These are phyloP conservation scores for Centrocercus urophasianus DNA, from an alignment of 2,113 vertebrate genomes.

Conservation along the genomic window DNA sequence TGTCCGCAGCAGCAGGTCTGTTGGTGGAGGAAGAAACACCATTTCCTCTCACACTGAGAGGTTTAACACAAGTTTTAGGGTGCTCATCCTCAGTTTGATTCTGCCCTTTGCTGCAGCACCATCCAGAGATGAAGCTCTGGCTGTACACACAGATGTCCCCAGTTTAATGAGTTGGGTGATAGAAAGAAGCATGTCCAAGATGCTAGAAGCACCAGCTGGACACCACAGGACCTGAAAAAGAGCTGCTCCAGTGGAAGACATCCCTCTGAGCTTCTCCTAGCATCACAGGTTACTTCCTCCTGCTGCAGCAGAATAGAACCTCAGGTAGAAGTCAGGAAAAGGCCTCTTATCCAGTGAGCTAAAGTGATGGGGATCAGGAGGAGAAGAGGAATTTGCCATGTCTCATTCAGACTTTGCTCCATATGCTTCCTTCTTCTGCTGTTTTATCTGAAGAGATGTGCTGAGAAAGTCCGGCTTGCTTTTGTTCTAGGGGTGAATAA, in stretches of 20 bases:
- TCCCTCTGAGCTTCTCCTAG: background rate
- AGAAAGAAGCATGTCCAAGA: background rate
- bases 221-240: accelerated
- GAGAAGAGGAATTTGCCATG: background rate
- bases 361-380: background rate
- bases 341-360: background rate
- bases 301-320: background rate
- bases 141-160: background rate
- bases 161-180: background rate
- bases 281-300: accelerated
- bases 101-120: background rate
- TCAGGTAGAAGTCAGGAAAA: background rate
- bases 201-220: background rate
- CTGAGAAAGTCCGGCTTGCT: background rate
- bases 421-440: background rate
- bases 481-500: slow-evolving; percentile 63
- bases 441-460: slow-evolving; percentile 56
- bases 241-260: background rate
- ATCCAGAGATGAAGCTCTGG: accelerated
- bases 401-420: background rate
- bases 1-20: background rate
- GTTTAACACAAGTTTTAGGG: background rate
- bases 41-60: background rate
- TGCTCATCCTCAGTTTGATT: background rate
- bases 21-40: background rate